Base-by-base conservation (phyloP, 2,797 vertebrate genomes). In the Danio tinwini region DNA sequence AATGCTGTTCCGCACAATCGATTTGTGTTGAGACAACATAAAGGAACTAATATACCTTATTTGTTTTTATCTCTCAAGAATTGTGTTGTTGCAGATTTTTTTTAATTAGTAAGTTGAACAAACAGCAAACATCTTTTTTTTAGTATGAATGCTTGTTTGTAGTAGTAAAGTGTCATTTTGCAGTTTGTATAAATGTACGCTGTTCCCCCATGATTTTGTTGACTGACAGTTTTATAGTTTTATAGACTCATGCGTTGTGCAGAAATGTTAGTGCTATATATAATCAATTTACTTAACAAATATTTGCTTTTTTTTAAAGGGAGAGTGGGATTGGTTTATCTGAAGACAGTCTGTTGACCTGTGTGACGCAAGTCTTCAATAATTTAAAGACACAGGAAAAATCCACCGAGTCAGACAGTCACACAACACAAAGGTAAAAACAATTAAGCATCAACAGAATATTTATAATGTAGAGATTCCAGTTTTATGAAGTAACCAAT, bases 311-410 rank as follows among this genome's bases (percentile, higher is more conserved):
- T 58, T 62, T 5, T 19, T 12, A 0, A 0, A 92, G 90, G 14
- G 73, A 87, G 55, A 0, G 0, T 8, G 82, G 88, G 64, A 86
- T 77, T 21, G 70, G 58, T 12, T 40, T 47, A 2, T 67, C n/a
- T 9, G n/a, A 10, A 0, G n/a, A 74, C 56, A 86, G 52, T n/a
- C 79, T 91, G 56, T 61, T 89, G 85, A 82, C 56, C 21, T 74
- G 82, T 2, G 68, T 88, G 63, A 80, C 8, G 40, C 19, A 83
- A 39, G 13, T 44, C 49, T 91, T 67, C 14, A 59, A 86, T n/a
- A 86, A 42, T 65, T 1, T 87, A 81, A 94, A 85, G 84, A 91
- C 53, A 59, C 86, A 67, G 80, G 16, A 59, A 69, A 50, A 16
- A 45, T 13, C 49, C 6, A 49, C 44, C 0, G 11, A 45, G 12